Percentiles rank a stretch among this genome's conserved stretches.
Conservation (phyloP, 2,113 vertebrate species). For the Anser brachyrhynchus region DNA sequence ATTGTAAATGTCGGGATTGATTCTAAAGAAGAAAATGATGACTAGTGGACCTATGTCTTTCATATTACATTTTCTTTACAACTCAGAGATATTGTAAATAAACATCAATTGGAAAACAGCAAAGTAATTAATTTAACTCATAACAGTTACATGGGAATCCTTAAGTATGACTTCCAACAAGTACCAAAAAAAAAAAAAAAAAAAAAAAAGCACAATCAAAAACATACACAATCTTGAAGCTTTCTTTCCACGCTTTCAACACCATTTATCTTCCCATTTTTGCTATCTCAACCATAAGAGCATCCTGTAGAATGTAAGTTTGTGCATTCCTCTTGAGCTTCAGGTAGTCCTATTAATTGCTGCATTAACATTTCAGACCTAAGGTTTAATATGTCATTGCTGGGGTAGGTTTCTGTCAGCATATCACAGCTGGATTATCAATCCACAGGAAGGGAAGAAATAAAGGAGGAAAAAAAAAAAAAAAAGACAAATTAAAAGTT, state of each 20-base stretch:
- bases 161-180: background rate
- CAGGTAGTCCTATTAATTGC: conserved; percentile 23
- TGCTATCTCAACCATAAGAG: background rate
- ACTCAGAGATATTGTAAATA: background rate
- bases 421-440: background rate
- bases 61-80: background rate
- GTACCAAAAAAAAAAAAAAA: background rate
- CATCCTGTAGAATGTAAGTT: background rate
- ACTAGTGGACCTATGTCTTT: background rate
- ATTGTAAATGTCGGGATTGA: background rate
- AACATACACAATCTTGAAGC: background rate
- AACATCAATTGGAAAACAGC: background rate
- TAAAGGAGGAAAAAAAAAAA: background rate
- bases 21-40: background rate
- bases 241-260: background rate
- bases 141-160: background rate
- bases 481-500: conserved; percentile 52
- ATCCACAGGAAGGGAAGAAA: background rate
- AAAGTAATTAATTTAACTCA: background rate
- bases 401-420: background rate
- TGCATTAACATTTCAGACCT: conserved; percentile 37
- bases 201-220: background rate
- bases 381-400: background rate
- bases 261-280: background rate
- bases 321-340: background rate